Evolutionary conservation across 2,888 invertebrate species (phyloP).

Genomic region (Pharmacophagus antenor): DNA sequence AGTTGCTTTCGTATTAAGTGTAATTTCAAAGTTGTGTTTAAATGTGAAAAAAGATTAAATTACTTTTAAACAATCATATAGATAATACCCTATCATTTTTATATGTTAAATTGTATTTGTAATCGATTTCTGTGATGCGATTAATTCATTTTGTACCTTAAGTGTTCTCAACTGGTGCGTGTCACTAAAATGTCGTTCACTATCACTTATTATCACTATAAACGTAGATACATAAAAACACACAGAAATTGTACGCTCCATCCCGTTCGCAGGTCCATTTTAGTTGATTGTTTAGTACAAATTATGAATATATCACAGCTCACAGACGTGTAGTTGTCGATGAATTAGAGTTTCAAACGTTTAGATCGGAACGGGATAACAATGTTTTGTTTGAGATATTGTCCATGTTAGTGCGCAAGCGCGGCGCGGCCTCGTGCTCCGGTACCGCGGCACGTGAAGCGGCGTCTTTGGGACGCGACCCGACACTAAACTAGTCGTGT

Average conservation of each 20-base stretch:
- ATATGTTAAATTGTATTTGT: background rate
- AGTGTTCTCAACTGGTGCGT: constrained; percentile 64
- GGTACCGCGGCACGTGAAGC: constrained; percentile 69
- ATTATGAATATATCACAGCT: constrained; percentile 63
- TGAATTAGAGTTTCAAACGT: constrained; percentile 28
- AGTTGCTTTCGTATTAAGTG: background rate
- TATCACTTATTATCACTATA: constrained; percentile 76
- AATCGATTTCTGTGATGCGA: background rate
- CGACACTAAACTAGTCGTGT: constrained; percentile 79
- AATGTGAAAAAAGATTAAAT: too few species aligned
- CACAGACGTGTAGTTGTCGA: constrained; percentile 43
- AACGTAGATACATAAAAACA: constrained; percentile 66
- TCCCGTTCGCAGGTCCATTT: constrained; percentile 72
- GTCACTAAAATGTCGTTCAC: constrained; percentile 73
- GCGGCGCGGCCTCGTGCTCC: constrained; percentile 50
- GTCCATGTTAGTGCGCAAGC: constrained; percentile 69
- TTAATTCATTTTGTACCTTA: constrained; percentile 51
- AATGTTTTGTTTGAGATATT: constrained; percentile 60
- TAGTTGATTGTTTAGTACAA: constrained; percentile 42
- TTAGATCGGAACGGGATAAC: constrained; percentile 41
- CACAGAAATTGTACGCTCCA: constrained; percentile 77
- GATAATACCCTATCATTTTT: background rate
- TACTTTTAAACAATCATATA: too few species aligned
- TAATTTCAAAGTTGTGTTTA: too few species aligned
- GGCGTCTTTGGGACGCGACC: constrained; percentile 79